phyloP scores from a whole-genome alignment of 2,888 invertebrate species.

The Clanis bilineata region DNA sequence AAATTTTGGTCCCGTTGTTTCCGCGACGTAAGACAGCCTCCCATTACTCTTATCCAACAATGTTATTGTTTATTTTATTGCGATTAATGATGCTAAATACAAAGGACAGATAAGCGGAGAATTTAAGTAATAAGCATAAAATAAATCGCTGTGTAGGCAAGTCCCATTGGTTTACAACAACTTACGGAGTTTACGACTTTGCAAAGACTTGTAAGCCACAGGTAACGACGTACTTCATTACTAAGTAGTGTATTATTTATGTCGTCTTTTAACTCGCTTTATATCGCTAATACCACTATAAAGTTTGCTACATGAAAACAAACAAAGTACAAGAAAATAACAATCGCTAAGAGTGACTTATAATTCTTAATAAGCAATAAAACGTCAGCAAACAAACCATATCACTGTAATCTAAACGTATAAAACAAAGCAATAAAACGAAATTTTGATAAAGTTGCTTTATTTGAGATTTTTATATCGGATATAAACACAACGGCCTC shows the following conservation, averaged over 20 bases:
- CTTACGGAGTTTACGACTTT: slow-evolving; percentile 50
- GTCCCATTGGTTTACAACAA: slow-evolving; percentile 44
- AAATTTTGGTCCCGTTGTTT: slow-evolving; percentile 40
- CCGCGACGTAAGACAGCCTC: background rate
- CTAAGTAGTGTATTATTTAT: slow-evolving; percentile 64
- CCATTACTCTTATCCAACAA: background rate
- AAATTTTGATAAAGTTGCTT: slow-evolving; percentile 59
- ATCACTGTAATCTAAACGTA: slow-evolving; percentile 2
- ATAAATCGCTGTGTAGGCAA: slow-evolving; percentile 27
- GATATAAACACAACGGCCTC: slow-evolving; percentile 62
- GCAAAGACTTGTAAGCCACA: slow-evolving; percentile 53
- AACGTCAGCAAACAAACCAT: slow-evolving; percentile 6
- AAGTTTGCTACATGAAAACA: slow-evolving; percentile 38
- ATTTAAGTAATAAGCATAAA: slow-evolving; percentile 28
- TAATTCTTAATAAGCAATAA: slow-evolving; percentile 7
- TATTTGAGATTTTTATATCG: slow-evolving; percentile 57
- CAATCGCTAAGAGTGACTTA: slow-evolving; percentile 8
- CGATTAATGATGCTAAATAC: slow-evolving; percentile 16
- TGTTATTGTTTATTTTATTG: slow-evolving; percentile 4
- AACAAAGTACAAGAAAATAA: slow-evolving; percentile 31
- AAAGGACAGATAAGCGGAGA: slow-evolving; percentile 21
- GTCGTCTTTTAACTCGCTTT: slow-evolving; percentile 45
- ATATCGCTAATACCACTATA: slow-evolving; percentile 45
- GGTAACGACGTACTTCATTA: slow-evolving; percentile 65
- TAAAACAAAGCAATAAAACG: slow-evolving; percentile 45